Base-by-base conservation (phyloP, 1,140 invertebrate species). In the Psix sp. region DNA sequence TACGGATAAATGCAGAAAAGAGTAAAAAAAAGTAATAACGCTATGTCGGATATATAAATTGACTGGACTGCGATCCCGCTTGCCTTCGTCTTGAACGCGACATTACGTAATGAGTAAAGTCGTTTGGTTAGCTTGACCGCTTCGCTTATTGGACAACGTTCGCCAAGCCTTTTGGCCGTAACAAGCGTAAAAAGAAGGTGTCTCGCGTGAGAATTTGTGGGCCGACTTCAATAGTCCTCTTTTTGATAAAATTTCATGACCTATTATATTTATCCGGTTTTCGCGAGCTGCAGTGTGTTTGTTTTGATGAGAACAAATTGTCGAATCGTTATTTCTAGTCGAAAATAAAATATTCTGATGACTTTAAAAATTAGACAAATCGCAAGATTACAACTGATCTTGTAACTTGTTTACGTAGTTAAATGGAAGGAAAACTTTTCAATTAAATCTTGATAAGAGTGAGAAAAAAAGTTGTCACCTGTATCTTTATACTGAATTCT, bases 21-120 rank as follows among this genome's bases (percentile, higher is more conserved):
- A 46, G 71, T 33, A 48, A 71, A 74, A 80, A 76, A 78, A 77
- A 77, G 71, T n/a, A n/a, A 72, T 67, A 65, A 66, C 59, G 65
- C 72, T 76, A 56, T 66, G 46, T 33, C 56, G 74, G 51, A 59
- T 77, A 77, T 78, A 77, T 83, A 85, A 85, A 84, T 83, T 78
- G 80, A 82, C 76, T 83, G 77, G 80, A 82, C 81, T 60, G 79
- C 78, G 79, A 85, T 86, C 84, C 77, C 79, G 85, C 78, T 86
- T 79, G 81, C 85, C 85, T 86, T 86, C 84, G 80, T 84, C 80
- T 77, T 71, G 75, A 54, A 76, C 77, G 74, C 77, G 74, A 74
- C 80, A 83, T 87, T 87, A 81, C 83, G 82, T 81, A 87, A 87
- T 83, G 76, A 82, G 79, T 80, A 79, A 85, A 85, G 84, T 83